Evolutionary conservation across 1,140 invertebrate genomes (phyloP).

Genomic region (Luehdorfia chinensis): DNA sequence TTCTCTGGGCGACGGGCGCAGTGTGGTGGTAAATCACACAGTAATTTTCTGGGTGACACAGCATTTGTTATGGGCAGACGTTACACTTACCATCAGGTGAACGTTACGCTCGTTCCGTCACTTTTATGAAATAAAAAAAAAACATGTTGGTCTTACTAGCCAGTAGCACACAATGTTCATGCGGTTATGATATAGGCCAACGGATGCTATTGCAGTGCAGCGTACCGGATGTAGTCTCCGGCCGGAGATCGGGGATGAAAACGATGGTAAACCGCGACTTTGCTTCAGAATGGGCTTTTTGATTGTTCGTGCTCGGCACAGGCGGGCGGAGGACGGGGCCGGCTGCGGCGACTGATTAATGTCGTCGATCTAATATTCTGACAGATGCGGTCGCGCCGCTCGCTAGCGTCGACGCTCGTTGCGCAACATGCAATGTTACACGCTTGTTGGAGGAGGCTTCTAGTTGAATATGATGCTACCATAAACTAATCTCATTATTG

Average conservation of each 20-base stretch:
- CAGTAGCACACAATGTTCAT: too few relatives aligned
- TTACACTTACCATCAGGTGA: too few relatives aligned
- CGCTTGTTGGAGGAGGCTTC: slow-evolving; percentile 5
- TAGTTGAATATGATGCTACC: background rate
- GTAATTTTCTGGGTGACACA: too few relatives aligned
- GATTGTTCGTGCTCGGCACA: slow-evolving; percentile 50
- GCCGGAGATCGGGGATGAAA: slow-evolving; percentile 61
- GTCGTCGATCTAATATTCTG: slow-evolving; percentile 66
- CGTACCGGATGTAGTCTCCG: slow-evolving; percentile 43
- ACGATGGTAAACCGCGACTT: slow-evolving; percentile 60
- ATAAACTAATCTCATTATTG: too few relatives aligned
- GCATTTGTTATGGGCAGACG: too few relatives aligned
- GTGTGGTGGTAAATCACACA: too few relatives aligned
- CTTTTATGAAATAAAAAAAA: too few relatives aligned
- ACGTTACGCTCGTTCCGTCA: too few relatives aligned
- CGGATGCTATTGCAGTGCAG: background rate
- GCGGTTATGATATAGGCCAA: background rate
- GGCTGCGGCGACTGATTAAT: slow-evolving; percentile 59
- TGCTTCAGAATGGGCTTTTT: slow-evolving; percentile 63
- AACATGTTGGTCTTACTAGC: too few relatives aligned
- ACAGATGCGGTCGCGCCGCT: slow-evolving; percentile 49
- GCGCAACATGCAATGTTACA: background rate
- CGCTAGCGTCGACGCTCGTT: background rate
- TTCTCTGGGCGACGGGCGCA: too few relatives aligned
- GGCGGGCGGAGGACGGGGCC: slow-evolving; percentile 20